phyloP scores from a whole-genome alignment of 2,113 vertebrate species.

The Synodontis membranacea region DNA sequence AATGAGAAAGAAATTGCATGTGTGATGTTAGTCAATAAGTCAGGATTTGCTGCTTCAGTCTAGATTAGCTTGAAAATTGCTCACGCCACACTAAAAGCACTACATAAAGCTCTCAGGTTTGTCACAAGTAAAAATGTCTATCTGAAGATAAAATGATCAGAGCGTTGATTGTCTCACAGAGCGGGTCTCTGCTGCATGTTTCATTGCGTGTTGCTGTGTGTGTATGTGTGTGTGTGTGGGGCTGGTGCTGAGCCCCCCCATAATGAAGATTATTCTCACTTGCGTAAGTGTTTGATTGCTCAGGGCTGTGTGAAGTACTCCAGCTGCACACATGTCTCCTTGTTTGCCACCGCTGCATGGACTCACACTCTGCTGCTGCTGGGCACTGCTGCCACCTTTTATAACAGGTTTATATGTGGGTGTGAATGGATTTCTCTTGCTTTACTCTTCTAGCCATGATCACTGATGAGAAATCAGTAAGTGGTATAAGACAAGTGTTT shows the following conservation, averaged over 20 bases:
- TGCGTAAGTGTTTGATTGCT: conserved; percentile 17
- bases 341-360: conserved; percentile 12
- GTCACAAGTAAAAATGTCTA: conserved; percentile 15
- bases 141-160: conserved; percentile 30
- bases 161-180: conserved; percentile 32
- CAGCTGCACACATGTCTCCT: conserved; percentile 44
- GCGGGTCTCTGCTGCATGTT: conserved; percentile 8
- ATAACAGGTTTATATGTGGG: conserved; percentile 12
- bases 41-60: conserved; percentile 29
- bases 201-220: neutral
- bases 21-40: conserved; percentile 16
- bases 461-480: neutral
- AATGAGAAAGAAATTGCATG: neutral
- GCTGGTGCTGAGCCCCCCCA: conserved; percentile 23
- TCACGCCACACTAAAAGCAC: neutral
- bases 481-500: neutral
- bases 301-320: conserved; percentile 20
- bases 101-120: neutral
- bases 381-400: conserved; percentile 30
- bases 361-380: conserved; percentile 20
- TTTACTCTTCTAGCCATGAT: neutral
- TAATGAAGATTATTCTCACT: conserved; percentile 43
- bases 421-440: neutral
- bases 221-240: conserved; percentile 22
- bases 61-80: conserved; percentile 31